A percentile compares a stretch with the other conserved stretches of the same genome.
phyloP scores from a whole-genome alignment of 37 sponge, comb jelly and placozoan species.

The Hexactinellida sp. region DNA sequence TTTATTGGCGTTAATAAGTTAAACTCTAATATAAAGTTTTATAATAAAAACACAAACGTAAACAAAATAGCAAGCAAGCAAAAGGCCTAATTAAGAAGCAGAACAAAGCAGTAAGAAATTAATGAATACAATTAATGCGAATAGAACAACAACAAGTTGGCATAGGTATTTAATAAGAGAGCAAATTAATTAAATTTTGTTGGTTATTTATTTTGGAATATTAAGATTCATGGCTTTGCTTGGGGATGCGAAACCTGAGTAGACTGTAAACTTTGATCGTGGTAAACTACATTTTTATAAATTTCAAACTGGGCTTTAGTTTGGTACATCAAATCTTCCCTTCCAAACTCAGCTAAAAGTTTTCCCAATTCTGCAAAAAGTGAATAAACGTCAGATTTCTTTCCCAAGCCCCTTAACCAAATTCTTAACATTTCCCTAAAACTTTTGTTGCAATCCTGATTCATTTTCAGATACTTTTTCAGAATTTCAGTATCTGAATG shows the following conservation, averaged over 20 bases:
- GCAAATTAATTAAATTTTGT: too few species aligned
- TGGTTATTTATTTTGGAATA: too few species aligned
- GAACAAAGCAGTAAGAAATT: neutral
- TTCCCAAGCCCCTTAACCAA: neutral
- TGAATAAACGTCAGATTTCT: neutral
- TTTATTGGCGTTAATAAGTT: too few species aligned
- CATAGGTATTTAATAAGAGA: neutral
- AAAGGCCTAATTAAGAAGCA: neutral
- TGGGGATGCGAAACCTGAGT: neutral
- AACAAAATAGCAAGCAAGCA: neutral
- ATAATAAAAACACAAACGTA: neutral
- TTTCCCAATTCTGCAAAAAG: neutral
- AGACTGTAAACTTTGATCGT: neutral
- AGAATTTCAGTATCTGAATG: neutral
- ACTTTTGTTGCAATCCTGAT: neutral
- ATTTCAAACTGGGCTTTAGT: neutral
- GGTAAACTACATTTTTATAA: neutral
- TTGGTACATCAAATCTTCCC: slow-evolving; percentile 10
- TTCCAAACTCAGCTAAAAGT: neutral
- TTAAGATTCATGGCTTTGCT: neutral
- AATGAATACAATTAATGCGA: neutral
- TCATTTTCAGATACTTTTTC: neutral
- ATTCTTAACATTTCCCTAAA: neutral
- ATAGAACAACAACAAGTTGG: neutral
- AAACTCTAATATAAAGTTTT: neutral